phyloP scores from a whole-genome alignment of 2,113 vertebrate genomes.

The Balaeniceps rex region DNA sequence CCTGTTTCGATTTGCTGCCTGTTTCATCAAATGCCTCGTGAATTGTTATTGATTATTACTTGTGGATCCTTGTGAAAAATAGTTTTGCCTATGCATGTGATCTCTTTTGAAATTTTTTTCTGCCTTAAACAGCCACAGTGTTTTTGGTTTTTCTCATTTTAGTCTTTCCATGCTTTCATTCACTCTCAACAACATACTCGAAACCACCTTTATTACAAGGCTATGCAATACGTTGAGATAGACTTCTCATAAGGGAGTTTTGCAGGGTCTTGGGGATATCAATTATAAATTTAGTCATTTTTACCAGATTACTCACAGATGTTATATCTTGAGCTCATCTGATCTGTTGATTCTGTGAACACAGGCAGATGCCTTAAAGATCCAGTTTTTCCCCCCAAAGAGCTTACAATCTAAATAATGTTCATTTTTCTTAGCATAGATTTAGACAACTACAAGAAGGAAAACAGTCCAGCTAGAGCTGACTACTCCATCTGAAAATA shows the following conservation, averaged over 20 bases:
- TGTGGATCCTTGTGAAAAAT: background rate
- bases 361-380: background rate
- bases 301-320: background rate
- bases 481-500: background rate
- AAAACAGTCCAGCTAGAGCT: background rate
- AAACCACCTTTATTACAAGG: background rate
- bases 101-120: background rate
- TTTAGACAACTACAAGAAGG: background rate
- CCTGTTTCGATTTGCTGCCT: background rate
- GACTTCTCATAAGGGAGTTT: background rate
- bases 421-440: background rate
- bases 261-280: background rate
- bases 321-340: background rate
- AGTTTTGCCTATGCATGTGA: background rate
- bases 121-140: background rate
- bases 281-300: background rate
- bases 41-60: background rate
- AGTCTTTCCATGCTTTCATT: background rate
- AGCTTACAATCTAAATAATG: background rate
- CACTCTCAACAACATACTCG: background rate
- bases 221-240: background rate
- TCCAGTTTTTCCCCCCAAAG: background rate
- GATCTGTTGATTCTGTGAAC: background rate
- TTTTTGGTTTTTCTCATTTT: background rate
- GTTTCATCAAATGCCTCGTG: background rate